Evolutionary conservation across 2,888 invertebrate species (phyloP).

Genomic region (Crossocerus cetratus): DNA sequence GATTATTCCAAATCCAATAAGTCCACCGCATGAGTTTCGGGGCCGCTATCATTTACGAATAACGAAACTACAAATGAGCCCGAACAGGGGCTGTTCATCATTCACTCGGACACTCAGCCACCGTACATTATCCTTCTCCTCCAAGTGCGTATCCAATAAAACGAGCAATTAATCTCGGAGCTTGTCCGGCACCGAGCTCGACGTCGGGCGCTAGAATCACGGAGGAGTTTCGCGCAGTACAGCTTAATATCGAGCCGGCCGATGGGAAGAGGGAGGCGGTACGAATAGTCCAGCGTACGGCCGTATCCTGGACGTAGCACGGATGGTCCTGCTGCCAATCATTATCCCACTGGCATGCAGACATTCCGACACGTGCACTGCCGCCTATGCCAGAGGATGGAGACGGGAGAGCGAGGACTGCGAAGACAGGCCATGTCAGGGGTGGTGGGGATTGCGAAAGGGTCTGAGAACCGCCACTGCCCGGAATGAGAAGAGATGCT

Average conservation of each 20-base stretch:
- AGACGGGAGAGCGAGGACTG: conserved; percentile 4
- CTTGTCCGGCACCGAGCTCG: background rate
- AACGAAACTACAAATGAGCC: no score
- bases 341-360: conserved; percentile 70
- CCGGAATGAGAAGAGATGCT: conserved; percentile 61
- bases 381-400: conserved; percentile 63
- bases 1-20: no score
- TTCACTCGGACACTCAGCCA: no score
- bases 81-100: no score
- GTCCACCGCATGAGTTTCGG: no score
- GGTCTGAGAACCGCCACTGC: conserved; percentile 32
- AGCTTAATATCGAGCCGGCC: conserved; percentile 38
- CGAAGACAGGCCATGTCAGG: background rate
- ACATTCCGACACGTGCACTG: conserved; percentile 69
- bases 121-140: no score
- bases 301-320: conserved; percentile 35
- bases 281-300: conserved; percentile 35
- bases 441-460: conserved; percentile 30
- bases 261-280: background rate
- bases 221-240: conserved; percentile 24
- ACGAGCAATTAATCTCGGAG: background rate
- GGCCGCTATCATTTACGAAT: no score
- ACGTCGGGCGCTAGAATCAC: conserved; percentile 6
- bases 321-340: conserved; percentile 61
- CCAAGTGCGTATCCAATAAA: no score